Evolutionary conservation across 2,797 vertebrate genomes (phyloP).

Genomic region (Amphiprion clarkii): DNA sequence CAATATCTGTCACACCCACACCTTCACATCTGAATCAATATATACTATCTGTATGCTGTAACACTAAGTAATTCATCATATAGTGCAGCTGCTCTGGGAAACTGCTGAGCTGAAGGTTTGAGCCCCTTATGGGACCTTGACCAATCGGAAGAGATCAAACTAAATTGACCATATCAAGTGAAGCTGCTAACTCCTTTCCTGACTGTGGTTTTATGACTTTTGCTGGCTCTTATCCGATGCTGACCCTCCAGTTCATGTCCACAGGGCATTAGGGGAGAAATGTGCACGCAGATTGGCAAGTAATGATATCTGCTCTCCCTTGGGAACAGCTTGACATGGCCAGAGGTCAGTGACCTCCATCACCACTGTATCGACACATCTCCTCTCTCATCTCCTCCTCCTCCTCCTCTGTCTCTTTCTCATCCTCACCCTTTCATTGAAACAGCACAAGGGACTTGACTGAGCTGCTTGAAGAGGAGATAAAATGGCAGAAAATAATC

Average conservation of each 20-base stretch:
- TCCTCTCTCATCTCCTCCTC: constrained; percentile 18
- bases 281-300: constrained; percentile 17
- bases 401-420: neutral
- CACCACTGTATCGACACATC: constrained; percentile 33
- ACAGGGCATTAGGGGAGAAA: constrained; percentile 12
- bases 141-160: constrained; percentile 40
- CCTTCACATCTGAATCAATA: constrained; percentile 30
- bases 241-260: constrained; percentile 24
- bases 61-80: constrained; percentile 22
- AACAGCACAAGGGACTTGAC: constrained; percentile 20
- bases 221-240: constrained; percentile 10
- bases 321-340: constrained; percentile 51
- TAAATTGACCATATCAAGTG: constrained; percentile 34
- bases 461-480: constrained; percentile 34
- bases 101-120: constrained; percentile 45
- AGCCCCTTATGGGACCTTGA: constrained; percentile 6
- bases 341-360: constrained; percentile 57
- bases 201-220: constrained; percentile 40
- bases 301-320: constrained; percentile 31
- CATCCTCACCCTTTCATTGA: constrained; percentile 45
- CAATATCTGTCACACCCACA: neutral
- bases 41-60: neutral
- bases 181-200: constrained; percentile 33
- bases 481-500: constrained; percentile 53
- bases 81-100: neutral